A percentile compares a stretch with the other conserved stretches of the same genome.
phyloP scores from a whole-genome alignment of 2,113 vertebrate species.

The Hypocryptadius cinnamomeus region DNA sequence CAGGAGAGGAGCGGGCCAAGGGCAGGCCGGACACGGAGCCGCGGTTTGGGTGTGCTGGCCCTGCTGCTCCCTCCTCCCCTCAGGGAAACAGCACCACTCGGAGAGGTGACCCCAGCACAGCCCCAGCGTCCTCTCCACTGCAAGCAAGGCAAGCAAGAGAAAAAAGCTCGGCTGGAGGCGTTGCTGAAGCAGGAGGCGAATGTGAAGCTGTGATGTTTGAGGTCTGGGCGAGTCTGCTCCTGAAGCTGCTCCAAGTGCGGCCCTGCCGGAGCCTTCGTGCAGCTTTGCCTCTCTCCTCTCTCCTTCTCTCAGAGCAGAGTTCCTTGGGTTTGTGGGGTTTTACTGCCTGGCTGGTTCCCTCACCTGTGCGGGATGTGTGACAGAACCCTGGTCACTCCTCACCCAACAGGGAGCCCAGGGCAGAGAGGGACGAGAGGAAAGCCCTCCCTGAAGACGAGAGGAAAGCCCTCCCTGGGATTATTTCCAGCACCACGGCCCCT shows the following conservation, averaged over 20 bases:
- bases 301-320: neutral
- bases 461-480: rapidly evolving
- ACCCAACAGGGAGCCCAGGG: neutral
- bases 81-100: rapidly evolving
- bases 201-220: neutral
- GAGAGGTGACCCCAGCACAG: neutral
- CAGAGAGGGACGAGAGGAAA: neutral
- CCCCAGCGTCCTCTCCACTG: neutral
- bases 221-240: neutral
- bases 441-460: too few species aligned
- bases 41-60: neutral
- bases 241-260: neutral
- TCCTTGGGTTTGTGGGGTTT: rapidly evolving
- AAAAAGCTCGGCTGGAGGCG: neutral
- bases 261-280: neutral
- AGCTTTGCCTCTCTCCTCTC: neutral
- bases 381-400: neutral
- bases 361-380: rapidly evolving
- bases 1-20: rapidly evolving
- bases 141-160: neutral
- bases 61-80: neutral
- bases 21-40: rapidly evolving
- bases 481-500: rapidly evolving
- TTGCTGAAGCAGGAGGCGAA: neutral
- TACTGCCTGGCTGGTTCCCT: neutral